Evolutionary conservation across 2,113 vertebrate species (phyloP), one percentile per base, ranked within the genome.

Genomic region (Cyanoderma ruficeps): DNA sequence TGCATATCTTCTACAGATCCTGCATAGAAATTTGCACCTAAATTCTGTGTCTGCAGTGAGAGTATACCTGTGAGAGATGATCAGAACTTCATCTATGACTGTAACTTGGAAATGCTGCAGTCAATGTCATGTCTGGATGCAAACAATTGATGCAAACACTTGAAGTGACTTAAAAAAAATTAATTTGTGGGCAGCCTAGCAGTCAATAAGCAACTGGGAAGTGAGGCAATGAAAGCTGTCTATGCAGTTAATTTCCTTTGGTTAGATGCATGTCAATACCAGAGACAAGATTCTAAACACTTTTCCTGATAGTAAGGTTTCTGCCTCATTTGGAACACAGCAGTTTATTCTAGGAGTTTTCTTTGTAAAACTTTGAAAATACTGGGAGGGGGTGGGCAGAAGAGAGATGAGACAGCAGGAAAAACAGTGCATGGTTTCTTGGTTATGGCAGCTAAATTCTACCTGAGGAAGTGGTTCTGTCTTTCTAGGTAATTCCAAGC

Each of bases 111-210:
- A 83, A 65, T 24, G 25, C 31, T 77, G 31, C 25, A 44, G 30
- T 47, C 35, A n/a, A 4, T 35, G 25, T 52, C 55, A 42, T n/a
- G 6, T 89, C 25, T 33, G 53, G 59, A 12, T 70, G 35, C 7
- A 74, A 88, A 60, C 10, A 24, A 15, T 67, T 87, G 65, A 17
- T 75, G 24, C 13, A 7, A 81, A 61, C 7, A 28, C 39, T 67
- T 65, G 37, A 72, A 83, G 50, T 23, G 12, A 20, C 72, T 69
- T 69, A 33, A 39, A 39, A 39, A 59, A 52, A 25, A 7, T 22
- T 86, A 21, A 37, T 52, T 77, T 0, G 0, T 0, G 2, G 13
- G 61, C 71, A 81, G 28, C 28, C 35, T 74, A 28, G 28, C 15
- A 61, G 27, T 67, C 50, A 69, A 4, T 44, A 69, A 72, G 18